Evolutionary conservation across 2,113 vertebrate species (phyloP).

Genomic region (Anser brachyrhynchus): DNA sequence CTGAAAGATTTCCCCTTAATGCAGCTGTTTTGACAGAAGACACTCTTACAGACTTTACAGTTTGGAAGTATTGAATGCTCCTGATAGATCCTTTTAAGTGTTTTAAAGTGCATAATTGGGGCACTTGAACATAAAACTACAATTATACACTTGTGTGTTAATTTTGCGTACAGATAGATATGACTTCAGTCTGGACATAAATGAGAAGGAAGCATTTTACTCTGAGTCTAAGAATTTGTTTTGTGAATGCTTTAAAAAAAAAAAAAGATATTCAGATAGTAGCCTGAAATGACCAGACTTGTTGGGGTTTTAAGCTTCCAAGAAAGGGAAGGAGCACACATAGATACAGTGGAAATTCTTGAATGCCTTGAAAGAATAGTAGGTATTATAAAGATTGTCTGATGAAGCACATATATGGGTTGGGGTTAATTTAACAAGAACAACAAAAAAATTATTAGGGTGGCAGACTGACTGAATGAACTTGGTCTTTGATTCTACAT

Average conservation of each 20-base stretch:
- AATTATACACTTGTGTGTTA: conserved; percentile 79
- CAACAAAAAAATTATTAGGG: not conserved
- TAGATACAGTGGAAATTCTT: not conserved
- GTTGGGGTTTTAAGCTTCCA: not conserved
- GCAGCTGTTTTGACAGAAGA: conserved; percentile 61
- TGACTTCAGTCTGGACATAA: conserved; percentile 68
- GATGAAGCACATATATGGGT: not conserved
- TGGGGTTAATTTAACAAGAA: not conserved
- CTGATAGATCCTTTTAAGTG: conserved; percentile 61
- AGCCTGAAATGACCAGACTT: not conserved
- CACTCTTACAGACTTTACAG: conserved; percentile 15
- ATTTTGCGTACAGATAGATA: conserved; percentile 73
- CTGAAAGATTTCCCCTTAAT: not conserved
- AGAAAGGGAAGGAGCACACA: not conserved
- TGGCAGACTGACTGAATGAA: not conserved
- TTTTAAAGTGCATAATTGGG: conserved; percentile 74
- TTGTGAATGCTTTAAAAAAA: conserved; percentile 54
- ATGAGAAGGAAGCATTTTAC: conserved; percentile 61
- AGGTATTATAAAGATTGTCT: not conserved
- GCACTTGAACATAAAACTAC: conserved; percentile 76
- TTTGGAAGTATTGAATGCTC: conserved; percentile 57
- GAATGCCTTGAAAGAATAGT: not conserved
- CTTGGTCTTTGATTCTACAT: not conserved
- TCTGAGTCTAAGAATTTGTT: conserved; percentile 32
- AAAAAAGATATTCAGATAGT: conserved; percentile 46